A percentile compares a stretch with the other conserved stretches of the same genome.
These are phyloP conservation scores for Noctua fimbriata DNA, from an alignment of 2,888 invertebrate species.

Conservation along the genomic window DNA sequence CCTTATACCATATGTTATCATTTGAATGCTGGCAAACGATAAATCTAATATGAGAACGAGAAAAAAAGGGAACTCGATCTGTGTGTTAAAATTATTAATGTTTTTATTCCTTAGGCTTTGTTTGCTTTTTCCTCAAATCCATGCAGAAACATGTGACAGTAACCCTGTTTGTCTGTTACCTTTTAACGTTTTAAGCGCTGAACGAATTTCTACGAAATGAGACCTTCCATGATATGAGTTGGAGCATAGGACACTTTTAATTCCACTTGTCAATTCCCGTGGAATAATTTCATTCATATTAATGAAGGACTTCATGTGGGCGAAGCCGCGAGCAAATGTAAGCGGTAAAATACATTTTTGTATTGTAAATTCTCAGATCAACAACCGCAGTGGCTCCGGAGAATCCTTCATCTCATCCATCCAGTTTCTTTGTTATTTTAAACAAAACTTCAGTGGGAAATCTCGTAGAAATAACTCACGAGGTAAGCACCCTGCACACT, in stretches of 20 bases:
- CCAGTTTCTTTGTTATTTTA: slow-evolving; percentile 3
- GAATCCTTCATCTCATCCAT: neutral
- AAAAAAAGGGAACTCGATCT: neutral
- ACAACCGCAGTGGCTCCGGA: neutral
- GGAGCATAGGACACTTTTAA: neutral
- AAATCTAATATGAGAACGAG: neutral
- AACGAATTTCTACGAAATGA: neutral
- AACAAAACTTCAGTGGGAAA: slow-evolving; percentile 7
- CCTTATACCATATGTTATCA: neutral
- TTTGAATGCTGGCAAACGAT: neutral
- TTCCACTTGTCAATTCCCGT: neutral
- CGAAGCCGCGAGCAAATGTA: neutral
- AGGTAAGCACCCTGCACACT: slow-evolving; percentile 2
- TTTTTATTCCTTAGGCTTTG: no score
- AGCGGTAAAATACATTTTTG: neutral
- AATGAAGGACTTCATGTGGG: neutral
- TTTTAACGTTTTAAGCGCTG: neutral
- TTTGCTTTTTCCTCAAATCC: neutral
- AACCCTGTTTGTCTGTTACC: neutral
- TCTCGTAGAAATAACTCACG: slow-evolving; percentile 1
- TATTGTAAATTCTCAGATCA: neutral
- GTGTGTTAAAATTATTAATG: neutral
- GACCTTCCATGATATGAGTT: neutral
- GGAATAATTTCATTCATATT: neutral
- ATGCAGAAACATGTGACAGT: neutral